These are phyloP conservation scores for Trachelipus rathkii DNA, from an alignment of 1,140 invertebrate species.

Conservation along the genomic window DNA sequence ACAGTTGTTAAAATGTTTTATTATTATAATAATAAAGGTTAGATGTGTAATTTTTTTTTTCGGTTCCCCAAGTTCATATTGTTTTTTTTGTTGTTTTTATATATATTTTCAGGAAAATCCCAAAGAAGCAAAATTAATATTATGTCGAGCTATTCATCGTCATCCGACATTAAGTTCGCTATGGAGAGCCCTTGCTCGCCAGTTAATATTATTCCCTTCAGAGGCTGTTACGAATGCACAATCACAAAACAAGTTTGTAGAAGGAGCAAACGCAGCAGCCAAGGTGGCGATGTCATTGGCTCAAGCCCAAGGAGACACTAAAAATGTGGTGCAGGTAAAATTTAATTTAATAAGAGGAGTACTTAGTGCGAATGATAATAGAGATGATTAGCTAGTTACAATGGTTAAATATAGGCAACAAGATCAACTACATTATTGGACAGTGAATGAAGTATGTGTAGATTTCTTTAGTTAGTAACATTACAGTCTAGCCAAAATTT, in stretches of 20 bases:
- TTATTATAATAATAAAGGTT: no score
- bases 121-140: constrained; percentile 52
- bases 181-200: constrained; percentile 50
- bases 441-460: no score
- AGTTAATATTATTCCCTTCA: constrained; percentile 25
- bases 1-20: no score
- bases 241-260: constrained; percentile 45
- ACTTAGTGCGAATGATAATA: no score
- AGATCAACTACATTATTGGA: no score
- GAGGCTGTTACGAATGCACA: constrained; percentile 48
- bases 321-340: constrained; percentile 24
- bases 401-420: no score
- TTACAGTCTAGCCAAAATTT: no score
- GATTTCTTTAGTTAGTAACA: no score
- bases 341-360: no score
- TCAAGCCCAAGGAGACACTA: constrained; percentile 48
- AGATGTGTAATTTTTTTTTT: no score
- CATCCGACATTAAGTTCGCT: constrained; percentile 52
- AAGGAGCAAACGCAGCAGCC: constrained; percentile 49
- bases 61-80: no score
- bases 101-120: constrained; percentile 52
- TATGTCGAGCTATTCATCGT: constrained; percentile 55
- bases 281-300: constrained; percentile 48
- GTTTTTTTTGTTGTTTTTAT: constrained; percentile 32
- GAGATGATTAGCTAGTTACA: no score